phyloP scores from a whole-genome alignment of 2,797 vertebrate genomes.

The Argyrosomus regius region DNA sequence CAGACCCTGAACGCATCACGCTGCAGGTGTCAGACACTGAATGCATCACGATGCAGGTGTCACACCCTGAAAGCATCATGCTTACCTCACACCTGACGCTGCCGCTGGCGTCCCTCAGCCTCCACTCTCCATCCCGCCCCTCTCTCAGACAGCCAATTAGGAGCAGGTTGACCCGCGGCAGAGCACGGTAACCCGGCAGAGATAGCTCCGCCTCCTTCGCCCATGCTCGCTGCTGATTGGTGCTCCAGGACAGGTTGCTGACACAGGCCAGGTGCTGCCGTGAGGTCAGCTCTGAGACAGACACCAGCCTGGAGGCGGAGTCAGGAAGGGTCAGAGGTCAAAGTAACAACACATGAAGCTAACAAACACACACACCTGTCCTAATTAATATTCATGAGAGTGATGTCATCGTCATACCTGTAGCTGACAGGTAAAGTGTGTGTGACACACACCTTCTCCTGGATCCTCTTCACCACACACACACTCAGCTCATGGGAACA shows the following conservation, averaged over 20 bases:
- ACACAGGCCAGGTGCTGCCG: slow-evolving; percentile 88
- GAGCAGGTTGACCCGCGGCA: slow-evolving; percentile 87
- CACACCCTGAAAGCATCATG: background rate
- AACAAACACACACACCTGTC: background rate
- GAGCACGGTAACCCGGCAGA: slow-evolving; percentile 54
- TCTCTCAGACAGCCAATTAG: slow-evolving; percentile 88
- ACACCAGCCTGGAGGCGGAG: slow-evolving; percentile 83
- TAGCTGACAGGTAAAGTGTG: slow-evolving; percentile 71
- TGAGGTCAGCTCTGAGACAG: slow-evolving; percentile 85
- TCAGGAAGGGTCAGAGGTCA: slow-evolving; percentile 17
- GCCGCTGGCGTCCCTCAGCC: slow-evolving; percentile 87
- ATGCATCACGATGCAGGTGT: background rate
- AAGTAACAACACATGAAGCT: background rate
- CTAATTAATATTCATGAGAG: too few species aligned
- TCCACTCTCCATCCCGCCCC: slow-evolving; percentile 81
- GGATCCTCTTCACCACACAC: slow-evolving; percentile 65
- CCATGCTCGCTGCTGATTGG: slow-evolving; percentile 86
- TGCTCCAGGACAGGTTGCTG: slow-evolving; percentile 90
- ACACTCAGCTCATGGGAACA: slow-evolving; percentile 38
- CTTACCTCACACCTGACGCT: slow-evolving; percentile 89
- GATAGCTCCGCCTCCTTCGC: slow-evolving; percentile 74
- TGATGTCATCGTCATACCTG: slow-evolving; percentile 48
- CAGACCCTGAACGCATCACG: background rate
- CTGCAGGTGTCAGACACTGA: background rate
- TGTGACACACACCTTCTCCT: slow-evolving; percentile 53